Evolutionary conservation across 2,797 vertebrate species (phyloP).

Genomic region (Clarias platycephalus): DNA sequence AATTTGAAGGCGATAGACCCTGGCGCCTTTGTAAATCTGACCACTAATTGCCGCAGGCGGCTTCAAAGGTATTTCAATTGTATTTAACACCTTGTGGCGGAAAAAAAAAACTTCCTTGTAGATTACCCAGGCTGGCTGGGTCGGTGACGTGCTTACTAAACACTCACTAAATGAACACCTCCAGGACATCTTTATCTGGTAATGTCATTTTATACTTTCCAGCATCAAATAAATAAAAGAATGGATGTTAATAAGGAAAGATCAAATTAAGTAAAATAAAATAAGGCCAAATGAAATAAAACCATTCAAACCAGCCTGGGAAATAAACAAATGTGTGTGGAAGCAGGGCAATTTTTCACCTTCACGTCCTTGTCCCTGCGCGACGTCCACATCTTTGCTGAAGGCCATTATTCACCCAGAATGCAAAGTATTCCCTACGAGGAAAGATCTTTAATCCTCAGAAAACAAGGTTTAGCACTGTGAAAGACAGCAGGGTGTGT

Average conservation of each 20-base stretch:
- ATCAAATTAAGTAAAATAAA: neutral
- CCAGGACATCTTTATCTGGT: slow-evolving; percentile 42
- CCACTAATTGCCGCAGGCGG: slow-evolving; percentile 46
- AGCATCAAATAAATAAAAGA: neutral
- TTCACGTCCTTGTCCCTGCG: slow-evolving; percentile 14
- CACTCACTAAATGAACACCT: neutral
- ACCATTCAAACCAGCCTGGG: neutral
- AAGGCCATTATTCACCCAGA: slow-evolving; percentile 5
- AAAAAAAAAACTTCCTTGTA: slow-evolving; percentile 45
- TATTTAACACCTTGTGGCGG: slow-evolving; percentile 45
- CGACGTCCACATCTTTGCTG: neutral
- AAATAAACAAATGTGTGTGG: neutral
- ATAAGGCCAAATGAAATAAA: neutral
- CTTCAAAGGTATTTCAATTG: slow-evolving; percentile 52
- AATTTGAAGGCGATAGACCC: slow-evolving; percentile 41
- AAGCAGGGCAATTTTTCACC: neutral
- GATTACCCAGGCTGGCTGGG: slow-evolving; percentile 48
- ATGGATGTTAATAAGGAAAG: neutral
- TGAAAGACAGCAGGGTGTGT: neutral
- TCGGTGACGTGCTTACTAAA: slow-evolving; percentile 44
- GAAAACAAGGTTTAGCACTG: neutral
- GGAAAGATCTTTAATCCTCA: slow-evolving; percentile 1
- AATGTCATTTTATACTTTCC: slow-evolving; percentile 39
- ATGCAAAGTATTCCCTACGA: neutral
- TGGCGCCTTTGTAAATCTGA: slow-evolving; percentile 41